phyloP scores from a whole-genome alignment of 2,888 invertebrate genomes.

The Octodonta nipae region DNA sequence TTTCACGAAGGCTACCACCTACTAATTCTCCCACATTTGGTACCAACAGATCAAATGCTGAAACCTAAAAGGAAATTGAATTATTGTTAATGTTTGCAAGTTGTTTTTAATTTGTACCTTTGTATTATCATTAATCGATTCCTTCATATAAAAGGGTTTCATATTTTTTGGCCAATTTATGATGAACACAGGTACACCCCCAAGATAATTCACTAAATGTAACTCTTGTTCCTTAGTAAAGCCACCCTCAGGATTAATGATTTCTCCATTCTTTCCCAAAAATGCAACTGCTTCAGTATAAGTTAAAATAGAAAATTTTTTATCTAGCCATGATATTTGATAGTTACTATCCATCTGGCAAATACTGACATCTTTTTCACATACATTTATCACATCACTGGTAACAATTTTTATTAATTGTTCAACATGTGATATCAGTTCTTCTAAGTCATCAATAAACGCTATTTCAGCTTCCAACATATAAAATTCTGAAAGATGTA shows the following conservation, averaged over 20 bases:
- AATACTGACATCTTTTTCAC: slow-evolving; percentile 44
- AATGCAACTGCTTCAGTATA: slow-evolving; percentile 60
- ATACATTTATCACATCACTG: slow-evolving; percentile 43
- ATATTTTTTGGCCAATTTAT: slow-evolving; percentile 74
- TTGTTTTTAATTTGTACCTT: slow-evolving; percentile 8
- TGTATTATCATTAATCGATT: slow-evolving; percentile 33
- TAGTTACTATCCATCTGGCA: slow-evolving; percentile 35
- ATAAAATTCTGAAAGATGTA: slow-evolving; percentile 92
- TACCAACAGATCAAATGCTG: slow-evolving; percentile 75
- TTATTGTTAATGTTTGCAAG: slow-evolving; percentile 2
- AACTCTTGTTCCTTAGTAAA: slow-evolving; percentile 82
- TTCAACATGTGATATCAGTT: slow-evolving; percentile 54
- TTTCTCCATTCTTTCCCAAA: slow-evolving; percentile 42
- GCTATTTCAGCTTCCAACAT: slow-evolving; percentile 92
- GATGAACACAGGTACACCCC: slow-evolving; percentile 70
- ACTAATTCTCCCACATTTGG: slow-evolving; percentile 86
- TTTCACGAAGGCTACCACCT: slow-evolving; percentile 90
- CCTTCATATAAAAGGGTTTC: slow-evolving; percentile 93
- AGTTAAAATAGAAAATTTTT: slow-evolving; percentile 49
- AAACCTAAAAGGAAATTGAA: slow-evolving; percentile 40
- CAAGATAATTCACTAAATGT: slow-evolving; percentile 61
- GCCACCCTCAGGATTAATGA: slow-evolving; percentile 44
- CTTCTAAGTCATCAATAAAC: slow-evolving; percentile 52
- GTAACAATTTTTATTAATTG: slow-evolving; percentile 56
- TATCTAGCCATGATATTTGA: slow-evolving; percentile 45